phyloP scores from a whole-genome alignment of 2,888 invertebrate genomes.

The Polydrusus cervinus region DNA sequence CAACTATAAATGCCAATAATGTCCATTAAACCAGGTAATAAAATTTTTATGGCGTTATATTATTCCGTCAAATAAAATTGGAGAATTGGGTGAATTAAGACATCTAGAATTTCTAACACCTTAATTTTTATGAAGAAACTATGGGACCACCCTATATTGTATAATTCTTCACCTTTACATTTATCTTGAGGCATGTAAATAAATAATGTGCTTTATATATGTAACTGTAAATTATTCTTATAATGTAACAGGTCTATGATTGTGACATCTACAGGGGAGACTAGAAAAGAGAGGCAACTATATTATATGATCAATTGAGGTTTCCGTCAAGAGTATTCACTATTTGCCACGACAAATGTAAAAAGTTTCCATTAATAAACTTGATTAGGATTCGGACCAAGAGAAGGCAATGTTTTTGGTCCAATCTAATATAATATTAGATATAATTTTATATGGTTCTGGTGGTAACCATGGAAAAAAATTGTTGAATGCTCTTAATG shows the following conservation, averaged over 20 bases:
- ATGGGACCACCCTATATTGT: constrained; percentile 14
- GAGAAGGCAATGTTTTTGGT: no score
- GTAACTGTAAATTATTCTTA: constrained; percentile 21
- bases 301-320: no score
- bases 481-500: no score
- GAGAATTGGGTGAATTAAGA: constrained; percentile 14
- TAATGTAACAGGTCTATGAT: neutral
- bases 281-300: neutral
- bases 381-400: no score
- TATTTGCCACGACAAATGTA: no score
- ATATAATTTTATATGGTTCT: no score
- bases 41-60: constrained; percentile 4
- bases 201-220: constrained; percentile 16
- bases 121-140: constrained; percentile 22
- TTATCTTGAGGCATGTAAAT: constrained; percentile 16
- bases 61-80: neutral
- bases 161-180: constrained; percentile 1
- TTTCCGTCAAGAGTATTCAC: no score
- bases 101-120: constrained; percentile 13
- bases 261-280: neutral
- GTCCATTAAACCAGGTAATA: constrained; percentile 3
- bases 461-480: no score
- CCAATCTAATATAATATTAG: no score
- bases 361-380: no score
- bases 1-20: neutral